phyloP scores from a whole-genome alignment of 2,888 invertebrate genomes.

The Ichneumoninae sp. region DNA sequence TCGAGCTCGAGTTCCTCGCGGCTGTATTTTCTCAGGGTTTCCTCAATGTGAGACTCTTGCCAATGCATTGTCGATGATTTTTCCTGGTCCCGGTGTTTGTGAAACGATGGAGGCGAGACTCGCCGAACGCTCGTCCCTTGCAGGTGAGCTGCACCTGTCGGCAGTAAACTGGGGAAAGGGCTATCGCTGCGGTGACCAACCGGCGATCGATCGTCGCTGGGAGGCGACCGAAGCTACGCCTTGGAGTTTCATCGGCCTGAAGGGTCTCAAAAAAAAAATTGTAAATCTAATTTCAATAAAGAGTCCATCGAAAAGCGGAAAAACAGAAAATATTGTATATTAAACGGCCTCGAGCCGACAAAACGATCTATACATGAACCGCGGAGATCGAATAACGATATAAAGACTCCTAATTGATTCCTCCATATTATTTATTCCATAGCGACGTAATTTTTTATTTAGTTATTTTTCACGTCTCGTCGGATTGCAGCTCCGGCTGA shows the following conservation, averaged over 20 bases:
- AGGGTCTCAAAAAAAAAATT: background rate
- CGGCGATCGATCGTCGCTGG: constrained; percentile 10
- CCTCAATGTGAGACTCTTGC: constrained; percentile 9
- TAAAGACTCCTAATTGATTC: background rate
- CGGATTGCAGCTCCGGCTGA: constrained; percentile 78
- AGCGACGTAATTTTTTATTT: background rate
- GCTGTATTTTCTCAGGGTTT: constrained; percentile 40
- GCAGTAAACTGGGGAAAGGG: constrained; percentile 5
- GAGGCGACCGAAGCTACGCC: background rate
- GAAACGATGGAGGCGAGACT: background rate
- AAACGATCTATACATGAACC: constrained; percentile 23
- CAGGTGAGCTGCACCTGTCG: constrained; percentile 21
- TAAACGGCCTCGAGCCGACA: constrained; percentile 11
- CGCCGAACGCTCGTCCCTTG: background rate
- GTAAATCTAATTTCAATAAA: background rate
- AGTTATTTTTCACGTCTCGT: constrained; percentile 73
- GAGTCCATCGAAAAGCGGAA: background rate
- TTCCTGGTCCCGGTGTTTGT: background rate
- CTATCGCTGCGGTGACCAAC: background rate
- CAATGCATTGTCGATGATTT: constrained; percentile 42
- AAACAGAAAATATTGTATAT: constrained; percentile 40
- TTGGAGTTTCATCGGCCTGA: background rate
- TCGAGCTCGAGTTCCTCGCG: constrained; percentile 71
- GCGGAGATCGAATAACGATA: constrained; percentile 16
- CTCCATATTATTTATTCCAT: background rate